Evolutionary conservation across 2,888 invertebrate genomes (phyloP).

Genomic region (Lasioglossum morio): DNA sequence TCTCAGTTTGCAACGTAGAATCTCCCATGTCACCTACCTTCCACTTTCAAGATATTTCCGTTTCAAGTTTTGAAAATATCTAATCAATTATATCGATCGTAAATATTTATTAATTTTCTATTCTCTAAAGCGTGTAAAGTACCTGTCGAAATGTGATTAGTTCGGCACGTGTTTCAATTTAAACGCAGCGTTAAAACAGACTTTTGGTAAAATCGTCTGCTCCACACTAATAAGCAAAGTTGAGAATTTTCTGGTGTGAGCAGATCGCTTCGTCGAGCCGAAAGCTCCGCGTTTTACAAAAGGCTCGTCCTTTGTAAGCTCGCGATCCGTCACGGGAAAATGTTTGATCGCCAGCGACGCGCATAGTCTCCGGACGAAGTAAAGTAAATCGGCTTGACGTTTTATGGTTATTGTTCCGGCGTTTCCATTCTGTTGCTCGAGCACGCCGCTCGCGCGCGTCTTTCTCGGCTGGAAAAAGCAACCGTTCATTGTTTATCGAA

Average conservation of each 20-base stretch:
- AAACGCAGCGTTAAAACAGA: too few relatives aligned
- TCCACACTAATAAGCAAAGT: neutral
- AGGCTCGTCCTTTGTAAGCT: neutral
- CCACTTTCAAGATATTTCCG: too few relatives aligned
- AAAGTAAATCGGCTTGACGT: constrained; percentile 1
- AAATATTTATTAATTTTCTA: too few relatives aligned
- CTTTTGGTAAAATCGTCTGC: neutral
- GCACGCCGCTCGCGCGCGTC: neutral
- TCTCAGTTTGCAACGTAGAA: too few relatives aligned
- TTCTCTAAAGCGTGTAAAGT: too few relatives aligned
- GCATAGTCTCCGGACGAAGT: neutral
- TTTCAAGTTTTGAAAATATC: too few relatives aligned
- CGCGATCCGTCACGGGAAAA: neutral
- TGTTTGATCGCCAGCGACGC: neutral
- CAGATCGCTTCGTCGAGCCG: neutral
- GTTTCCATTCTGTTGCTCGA: neutral
- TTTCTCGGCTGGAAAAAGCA: neutral
- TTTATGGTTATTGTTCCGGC: constrained; percentile 2
- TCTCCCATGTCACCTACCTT: too few relatives aligned
- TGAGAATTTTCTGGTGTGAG: neutral
- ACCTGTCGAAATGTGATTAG: too few relatives aligned
- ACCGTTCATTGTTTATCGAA: neutral
- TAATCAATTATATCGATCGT: too few relatives aligned
- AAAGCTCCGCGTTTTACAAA: neutral
- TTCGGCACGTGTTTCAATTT: too few relatives aligned